Conservation (phyloP, 2,797 vertebrate species). For the Lindbergichthys nudifrons region DNA sequence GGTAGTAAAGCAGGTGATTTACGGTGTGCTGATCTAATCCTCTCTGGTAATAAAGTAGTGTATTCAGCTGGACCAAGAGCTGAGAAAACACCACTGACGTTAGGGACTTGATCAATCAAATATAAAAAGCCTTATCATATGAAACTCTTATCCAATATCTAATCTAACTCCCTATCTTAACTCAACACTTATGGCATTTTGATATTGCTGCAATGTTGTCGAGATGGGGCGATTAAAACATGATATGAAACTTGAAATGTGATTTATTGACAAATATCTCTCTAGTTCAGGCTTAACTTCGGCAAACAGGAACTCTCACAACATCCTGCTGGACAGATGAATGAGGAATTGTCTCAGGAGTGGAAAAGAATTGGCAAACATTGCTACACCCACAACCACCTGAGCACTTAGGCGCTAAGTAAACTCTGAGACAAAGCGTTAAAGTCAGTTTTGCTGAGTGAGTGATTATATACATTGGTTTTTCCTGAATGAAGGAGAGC, state of each 20-base stretch:
- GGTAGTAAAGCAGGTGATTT: conserved; percentile 57
- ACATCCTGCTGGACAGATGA: conserved; percentile 72
- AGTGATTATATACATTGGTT: conserved; percentile 14
- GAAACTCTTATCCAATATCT: not conserved
- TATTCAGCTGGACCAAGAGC: conserved; percentile 34
- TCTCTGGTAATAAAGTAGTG: conserved; percentile 44
- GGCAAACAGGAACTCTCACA: conserved; percentile 76
- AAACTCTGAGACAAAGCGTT: conserved; percentile 61
- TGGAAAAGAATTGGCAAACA: conserved; percentile 77
- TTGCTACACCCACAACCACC: conserved; percentile 69
- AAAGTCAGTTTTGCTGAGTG: conserved; percentile 31
- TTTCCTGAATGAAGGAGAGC: conserved; percentile 8
- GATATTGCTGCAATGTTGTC: not conserved
- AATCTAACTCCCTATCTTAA: conserved; percentile 28
- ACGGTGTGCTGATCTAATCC: conserved; percentile 46
- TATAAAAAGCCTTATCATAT: conserved; percentile 9
- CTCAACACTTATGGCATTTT: not conserved
- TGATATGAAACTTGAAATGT: conserved; percentile 25
- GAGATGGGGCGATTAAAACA: conserved; percentile 13
- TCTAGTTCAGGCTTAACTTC: conserved; percentile 49
- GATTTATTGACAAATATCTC: conserved; percentile 62
- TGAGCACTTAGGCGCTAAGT: conserved; percentile 42
- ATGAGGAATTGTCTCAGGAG: conserved; percentile 50
- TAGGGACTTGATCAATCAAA: conserved; percentile 12
- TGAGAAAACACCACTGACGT: conserved; percentile 15